Evolutionary conservation across 2,113 vertebrate species (phyloP), one percentile per base, ranked within the genome.

Genomic region (Plestiodon gilberti): DNA sequence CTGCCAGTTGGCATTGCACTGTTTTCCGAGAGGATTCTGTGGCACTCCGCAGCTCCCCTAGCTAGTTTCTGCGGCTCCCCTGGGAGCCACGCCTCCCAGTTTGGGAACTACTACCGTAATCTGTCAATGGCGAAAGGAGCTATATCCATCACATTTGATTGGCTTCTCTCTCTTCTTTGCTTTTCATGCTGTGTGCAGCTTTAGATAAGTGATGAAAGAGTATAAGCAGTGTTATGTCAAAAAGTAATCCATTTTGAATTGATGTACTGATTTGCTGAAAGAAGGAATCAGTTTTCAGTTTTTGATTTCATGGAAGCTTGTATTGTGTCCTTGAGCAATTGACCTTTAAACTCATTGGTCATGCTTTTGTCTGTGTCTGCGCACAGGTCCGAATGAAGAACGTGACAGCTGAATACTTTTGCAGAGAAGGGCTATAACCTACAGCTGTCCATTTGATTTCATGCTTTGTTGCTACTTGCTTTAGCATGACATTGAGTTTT

Each of bases 291-390:
- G 28, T 2, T 2, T 79, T 43, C 25, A 17, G 77, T 69, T 67
- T 28, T 83, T 48, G 30, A 55, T 80, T 86, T 62, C 17, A 28
- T 64, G 59, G 70, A 70, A 38, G 28, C 20, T 78, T 1, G 4
- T 38, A 2, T 1, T 33, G 43, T 9, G 13, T 71, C 7, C 64
- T 85, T 73, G 65, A 64, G 3, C 65, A 52, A 22, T 57, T 83
- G 62, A 80, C 23, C 67, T 86, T 64, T 59, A 71, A 28, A 23
- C 76, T 71, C 33, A 33, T 35, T 81, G 52, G 55, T 17, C 38
- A 67, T 61, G 43, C 0, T 0, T 28, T 52, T 2, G 1, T 71
- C 48, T n/a, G 0, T 30, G 30, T 57, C 10, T 1, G 1, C 55
- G 20, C 0, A 0, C 57, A 83, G 59, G 35, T 43, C 81, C 35